phyloP scores from a whole-genome alignment of 2,797 vertebrate genomes.

The Lutjanus argentimaculatus region DNA sequence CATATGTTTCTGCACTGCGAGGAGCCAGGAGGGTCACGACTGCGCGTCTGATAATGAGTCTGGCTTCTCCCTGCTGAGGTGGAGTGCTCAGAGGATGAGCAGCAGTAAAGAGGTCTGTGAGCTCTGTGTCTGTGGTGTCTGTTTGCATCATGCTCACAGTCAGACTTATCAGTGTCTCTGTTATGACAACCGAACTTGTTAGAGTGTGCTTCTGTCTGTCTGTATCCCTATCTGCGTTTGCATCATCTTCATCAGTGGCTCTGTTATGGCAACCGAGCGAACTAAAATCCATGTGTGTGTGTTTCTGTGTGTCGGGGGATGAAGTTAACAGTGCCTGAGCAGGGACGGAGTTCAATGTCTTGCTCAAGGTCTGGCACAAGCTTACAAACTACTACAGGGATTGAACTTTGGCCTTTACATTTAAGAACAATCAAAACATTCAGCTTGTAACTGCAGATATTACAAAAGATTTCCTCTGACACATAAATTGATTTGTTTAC shows the following conservation, averaged over 20 bases:
- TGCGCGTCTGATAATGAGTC: constrained; percentile 20
- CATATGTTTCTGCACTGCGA: constrained; percentile 3
- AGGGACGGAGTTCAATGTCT: not conserved
- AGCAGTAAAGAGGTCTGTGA: not conserved
- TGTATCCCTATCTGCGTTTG: constrained; percentile 29
- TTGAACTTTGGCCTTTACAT: not conserved
- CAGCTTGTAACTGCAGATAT: not conserved
- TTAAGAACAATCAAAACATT: not conserved
- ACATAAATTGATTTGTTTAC: not conserved
- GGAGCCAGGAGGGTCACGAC: constrained; percentile 20
- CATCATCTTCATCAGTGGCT: constrained; percentile 53
- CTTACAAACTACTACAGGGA: not conserved
- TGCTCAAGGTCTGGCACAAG: not conserved
- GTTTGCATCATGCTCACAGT: constrained; percentile 49
- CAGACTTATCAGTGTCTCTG: constrained; percentile 57
- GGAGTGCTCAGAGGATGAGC: constrained; percentile 14
- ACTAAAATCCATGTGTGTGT: not conserved
- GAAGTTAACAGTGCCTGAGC: constrained; percentile 12
- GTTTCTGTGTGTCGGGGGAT: not conserved
- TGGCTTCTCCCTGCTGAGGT: not conserved
- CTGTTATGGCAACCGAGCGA: constrained; percentile 61
- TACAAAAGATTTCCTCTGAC: not conserved
- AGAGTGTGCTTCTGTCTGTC: not conserved
- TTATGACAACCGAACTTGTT: constrained; percentile 54
- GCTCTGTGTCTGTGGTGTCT: not conserved